Evolutionary conservation across 2,797 vertebrate species (phyloP).

Genomic region (Pantherophis vulpinus): DNA sequence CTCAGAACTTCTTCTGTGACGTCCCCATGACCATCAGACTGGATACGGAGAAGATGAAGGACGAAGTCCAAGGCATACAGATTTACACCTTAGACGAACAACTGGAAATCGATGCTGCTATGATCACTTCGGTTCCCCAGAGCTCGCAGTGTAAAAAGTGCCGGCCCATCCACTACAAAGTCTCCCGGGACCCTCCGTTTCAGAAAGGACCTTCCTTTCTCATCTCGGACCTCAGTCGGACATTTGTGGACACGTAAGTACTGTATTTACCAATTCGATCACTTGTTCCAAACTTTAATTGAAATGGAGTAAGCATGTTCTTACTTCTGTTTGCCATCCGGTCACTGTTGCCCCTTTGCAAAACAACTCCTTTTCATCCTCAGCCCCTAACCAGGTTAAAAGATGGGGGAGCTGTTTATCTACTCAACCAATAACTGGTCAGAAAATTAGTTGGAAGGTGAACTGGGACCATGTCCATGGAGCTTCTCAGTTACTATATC

Average conservation of each 20-base stretch:
- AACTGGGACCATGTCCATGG: no score
- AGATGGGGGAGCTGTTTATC: not conserved
- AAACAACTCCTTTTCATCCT: not conserved
- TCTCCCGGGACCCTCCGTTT: slow-evolving; percentile 86
- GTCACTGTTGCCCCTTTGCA: not conserved
- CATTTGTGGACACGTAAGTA: slow-evolving; percentile 90
- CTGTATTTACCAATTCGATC: not conserved
- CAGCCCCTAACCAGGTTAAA: not conserved
- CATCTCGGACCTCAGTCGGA: slow-evolving; percentile 80
- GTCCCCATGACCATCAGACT: slow-evolving; percentile 89
- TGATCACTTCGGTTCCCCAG: slow-evolving; percentile 85
- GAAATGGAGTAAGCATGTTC: no score
- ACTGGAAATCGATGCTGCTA: slow-evolving; percentile 92
- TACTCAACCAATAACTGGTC: not conserved
- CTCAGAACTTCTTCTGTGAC: slow-evolving; percentile 93
- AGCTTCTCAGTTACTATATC: no score
- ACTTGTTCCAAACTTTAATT: no score
- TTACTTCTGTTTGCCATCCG: not conserved
- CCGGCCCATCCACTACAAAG: slow-evolving; percentile 83
- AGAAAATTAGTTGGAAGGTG: no score
- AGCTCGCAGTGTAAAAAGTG: slow-evolving; percentile 79
- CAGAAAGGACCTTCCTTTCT: slow-evolving; percentile 72
- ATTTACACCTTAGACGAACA: slow-evolving; percentile 96
- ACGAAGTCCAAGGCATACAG: slow-evolving; percentile 89
- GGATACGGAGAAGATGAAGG: slow-evolving; percentile 73